Conservation (phyloP, 2,797 vertebrate genomes). For the Etheostoma nigrum region DNA sequence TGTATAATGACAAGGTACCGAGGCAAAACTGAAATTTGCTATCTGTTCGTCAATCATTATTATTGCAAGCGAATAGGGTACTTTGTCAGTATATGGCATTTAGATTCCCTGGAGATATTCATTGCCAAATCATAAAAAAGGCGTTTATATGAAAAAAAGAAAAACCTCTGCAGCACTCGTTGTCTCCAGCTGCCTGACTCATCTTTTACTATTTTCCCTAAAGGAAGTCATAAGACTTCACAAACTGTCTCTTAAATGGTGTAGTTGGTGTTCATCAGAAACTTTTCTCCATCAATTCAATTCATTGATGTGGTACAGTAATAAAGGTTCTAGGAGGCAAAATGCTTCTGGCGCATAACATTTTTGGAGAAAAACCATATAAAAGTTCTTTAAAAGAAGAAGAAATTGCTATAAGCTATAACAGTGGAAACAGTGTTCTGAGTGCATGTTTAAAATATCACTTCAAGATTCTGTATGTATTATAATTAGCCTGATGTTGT, state of each 20-base stretch:
- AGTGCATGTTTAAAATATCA: conserved; percentile 1
- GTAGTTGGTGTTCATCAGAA: conserved; percentile 47
- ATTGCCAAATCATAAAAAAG: conserved; percentile 63
- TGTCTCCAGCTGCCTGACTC: conserved; percentile 65
- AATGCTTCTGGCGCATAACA: conserved; percentile 26
- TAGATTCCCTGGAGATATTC: conserved; percentile 57
- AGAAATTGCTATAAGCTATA: not conserved
- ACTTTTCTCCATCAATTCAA: conserved; percentile 46
- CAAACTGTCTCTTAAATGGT: conserved; percentile 60
- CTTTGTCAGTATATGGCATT: conserved; percentile 53
- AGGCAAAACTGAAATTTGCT: conserved; percentile 23
- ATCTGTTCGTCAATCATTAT: conserved; percentile 48
- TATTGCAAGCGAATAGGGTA: conserved; percentile 54
- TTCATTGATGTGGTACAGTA: conserved; percentile 54
- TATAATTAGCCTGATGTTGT: not conserved
- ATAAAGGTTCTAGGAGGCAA: conserved; percentile 44
- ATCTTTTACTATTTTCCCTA: conserved; percentile 63
- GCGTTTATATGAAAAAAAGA: conserved; percentile 61
- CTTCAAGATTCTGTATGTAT: not conserved
- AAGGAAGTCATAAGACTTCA: conserved; percentile 54
- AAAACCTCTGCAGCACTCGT: conserved; percentile 53
- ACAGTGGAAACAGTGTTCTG: not conserved
- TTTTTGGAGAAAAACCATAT: conserved; percentile 22
- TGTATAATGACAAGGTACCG: conserved; percentile 15
- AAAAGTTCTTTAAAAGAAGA: not conserved